These are phyloP conservation scores for Hirtodrosophila alboralis DNA, from an alignment of 2,888 invertebrate species.

Conservation along the genomic window DNA sequence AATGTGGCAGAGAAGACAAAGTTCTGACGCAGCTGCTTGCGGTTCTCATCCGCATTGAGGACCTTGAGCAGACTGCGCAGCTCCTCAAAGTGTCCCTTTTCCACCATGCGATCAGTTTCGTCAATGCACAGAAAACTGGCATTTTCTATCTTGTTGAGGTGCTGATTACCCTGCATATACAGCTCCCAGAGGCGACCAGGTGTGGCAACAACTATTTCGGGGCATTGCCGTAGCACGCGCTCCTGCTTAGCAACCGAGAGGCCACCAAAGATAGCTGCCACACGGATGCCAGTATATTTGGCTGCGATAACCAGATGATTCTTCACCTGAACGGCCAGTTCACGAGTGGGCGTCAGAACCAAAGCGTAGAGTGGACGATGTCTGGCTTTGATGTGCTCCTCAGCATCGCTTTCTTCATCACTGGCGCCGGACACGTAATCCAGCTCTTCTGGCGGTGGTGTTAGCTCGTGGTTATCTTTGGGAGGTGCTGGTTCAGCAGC, in stretches of 20 bases:
- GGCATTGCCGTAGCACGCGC: constrained; percentile 90
- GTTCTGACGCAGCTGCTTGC: constrained; percentile 90
- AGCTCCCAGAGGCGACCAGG: constrained; percentile 99
- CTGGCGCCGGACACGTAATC: constrained; percentile 71
- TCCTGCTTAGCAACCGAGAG: constrained; percentile 97
- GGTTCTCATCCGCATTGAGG: constrained; percentile 89
- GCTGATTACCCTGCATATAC: constrained; percentile 90
- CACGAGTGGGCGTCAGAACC: constrained; percentile 97
- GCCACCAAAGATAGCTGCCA: constrained; percentile 96
- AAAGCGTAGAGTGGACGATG: constrained; percentile 88
- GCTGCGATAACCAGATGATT: constrained; percentile 92
- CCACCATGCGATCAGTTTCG: constrained; percentile 99
- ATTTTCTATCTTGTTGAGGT: constrained; percentile 89
- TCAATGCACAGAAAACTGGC: constrained; percentile 97
- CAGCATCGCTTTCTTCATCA: constrained; percentile 59
- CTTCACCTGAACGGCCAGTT: constrained; percentile 96
- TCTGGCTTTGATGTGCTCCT: constrained; percentile 36
- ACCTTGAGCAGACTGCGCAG: constrained; percentile 91
- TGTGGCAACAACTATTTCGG: constrained; percentile 98
- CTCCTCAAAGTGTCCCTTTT: constrained; percentile 97
- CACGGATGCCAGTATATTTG: constrained; percentile 90
- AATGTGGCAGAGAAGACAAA: constrained; percentile 99
- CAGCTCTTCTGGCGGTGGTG: constrained; percentile 82
- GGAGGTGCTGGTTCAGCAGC: constrained; percentile 12
- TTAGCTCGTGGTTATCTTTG: constrained; percentile 79